Base-by-base conservation (phyloP, 2,888 invertebrate species). In the Pinctada fucata region DNA sequence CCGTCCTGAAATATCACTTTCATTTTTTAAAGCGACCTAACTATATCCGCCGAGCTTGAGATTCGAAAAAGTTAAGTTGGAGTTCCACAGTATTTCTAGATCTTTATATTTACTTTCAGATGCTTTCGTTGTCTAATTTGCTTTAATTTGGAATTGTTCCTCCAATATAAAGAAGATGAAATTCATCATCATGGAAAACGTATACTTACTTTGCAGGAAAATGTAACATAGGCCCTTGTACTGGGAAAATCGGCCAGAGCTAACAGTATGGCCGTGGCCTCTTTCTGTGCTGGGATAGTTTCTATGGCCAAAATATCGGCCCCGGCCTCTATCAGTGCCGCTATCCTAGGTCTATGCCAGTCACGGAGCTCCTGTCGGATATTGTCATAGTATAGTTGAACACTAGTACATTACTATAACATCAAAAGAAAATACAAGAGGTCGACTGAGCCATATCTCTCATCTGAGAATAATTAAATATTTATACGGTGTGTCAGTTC, bases 251-350 rank as follows among this genome's bases (percentile, higher is more conserved):
- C 95, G 83, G 84, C 78, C 48, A 98, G 93, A 88, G 97, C 93
- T 81, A 96, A 95, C 47, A 97, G 94, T 49, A 98, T 92, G 91
- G 96, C 96, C 91, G 96, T 95, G 0, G 97, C 98, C 93, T 99
- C 98, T 79, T 93, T 92, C 72, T 95, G 94, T 85, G 97, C 96
- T 5, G 99, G 98, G 88, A 98, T 96, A 0, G 99, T 99, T 93
- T 99, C 98, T 85, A 98, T 93, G 1, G 97, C 97, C 82, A 99
- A 92, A 4, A 97, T 92, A 92, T 98, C 97, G 2, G 96, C 96
- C 0, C 97, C 97, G 2, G 95, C 96, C 83, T 96, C 95, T 45
- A 97, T 92, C 50, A 98, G 93, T 0, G 96, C 95, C 87, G 95
- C 94, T 51, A 98, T 95, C 69, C 97, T 94, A 0, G 96, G 95